Evolutionary conservation across 2,113 vertebrate genomes (phyloP).

Genomic region (Chaetorhynchus papuensis): DNA sequence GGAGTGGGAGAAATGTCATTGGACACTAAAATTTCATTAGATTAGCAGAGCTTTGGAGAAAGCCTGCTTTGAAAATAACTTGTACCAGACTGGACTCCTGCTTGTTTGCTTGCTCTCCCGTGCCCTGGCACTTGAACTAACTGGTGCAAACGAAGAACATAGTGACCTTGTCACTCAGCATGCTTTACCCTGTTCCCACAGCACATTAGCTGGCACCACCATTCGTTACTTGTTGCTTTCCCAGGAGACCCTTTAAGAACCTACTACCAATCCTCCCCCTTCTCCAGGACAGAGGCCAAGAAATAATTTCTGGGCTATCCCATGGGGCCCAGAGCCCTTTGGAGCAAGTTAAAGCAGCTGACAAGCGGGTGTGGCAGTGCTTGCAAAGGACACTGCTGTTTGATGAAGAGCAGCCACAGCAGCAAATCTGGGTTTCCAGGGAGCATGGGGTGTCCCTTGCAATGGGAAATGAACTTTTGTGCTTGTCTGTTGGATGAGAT

Average conservation of each 20-base stretch:
- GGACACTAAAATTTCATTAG: neutral
- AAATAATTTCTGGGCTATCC: constrained; percentile 7
- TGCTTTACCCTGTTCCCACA: constrained; percentile 24
- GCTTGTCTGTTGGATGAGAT: neutral
- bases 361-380: neutral
- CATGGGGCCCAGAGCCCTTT: neutral
- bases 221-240: constrained; percentile 26
- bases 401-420: neutral
- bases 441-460: neutral
- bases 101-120: neutral
- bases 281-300: constrained; percentile 29
- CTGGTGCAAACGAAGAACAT: neutral
- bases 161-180: neutral
- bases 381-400: neutral
- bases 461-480: neutral
- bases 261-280: neutral
- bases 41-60: neutral
- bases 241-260: constrained; percentile 39
- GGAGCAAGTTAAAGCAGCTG: neutral
- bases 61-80: neutral
- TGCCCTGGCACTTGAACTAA: neutral
- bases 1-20: neutral
- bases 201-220: constrained; percentile 28
- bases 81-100: neutral
- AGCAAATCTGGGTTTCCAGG: neutral